Evolutionary conservation across 2,113 vertebrate genomes (phyloP), one percentile per base, ranked within the genome.

Genomic region (Psilopogon haemacephalus): DNA sequence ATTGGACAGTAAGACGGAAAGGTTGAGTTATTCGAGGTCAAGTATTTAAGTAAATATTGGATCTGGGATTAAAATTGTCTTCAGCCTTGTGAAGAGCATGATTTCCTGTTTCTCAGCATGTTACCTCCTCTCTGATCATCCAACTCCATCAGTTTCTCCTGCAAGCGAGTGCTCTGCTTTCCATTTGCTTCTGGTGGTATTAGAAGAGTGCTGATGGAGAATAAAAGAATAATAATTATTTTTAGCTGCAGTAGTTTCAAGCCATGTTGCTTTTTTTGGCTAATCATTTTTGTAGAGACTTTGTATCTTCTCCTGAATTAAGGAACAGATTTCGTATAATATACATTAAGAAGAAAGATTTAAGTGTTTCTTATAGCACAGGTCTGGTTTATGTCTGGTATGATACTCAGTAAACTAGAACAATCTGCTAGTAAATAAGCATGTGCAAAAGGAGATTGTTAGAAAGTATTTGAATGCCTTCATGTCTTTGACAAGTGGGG

Each of bases 11-110:
- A 37, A 77, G 64, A 87, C 72, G 77, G 68, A 86, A 93, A 92
- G 68, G 67, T 77, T 83, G 89, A 91, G 60, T 92, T 91, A 38
- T 27, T 89, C 90, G 81, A 50, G 65, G 58, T 88, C 82, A 62
- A 62, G 4, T 63, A 67, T 83, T 90, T 76, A n/a, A 65, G 88
- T 93, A 87, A 95, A 92, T 85, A 74, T 46, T 90, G 58, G 65
- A 84, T 65, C 38, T 90, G 69, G 85, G 69, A 86, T 94, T 90
- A 90, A 69, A 94, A 87, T 23, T 14, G 3, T 88, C 15, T 62
- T 64, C 27, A 44, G 52, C 40, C 42, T 87, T 74, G 40, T n/a
- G 33, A 75, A 84, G 60, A 92, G 26, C 24, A 5, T 63, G 42
- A 75, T 88, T 93, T 93, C 84, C 71, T 65, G 28, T 89, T 90